phyloP scores from a whole-genome alignment of 2,888 invertebrate species.

The Petrolisthes cinctipes region DNA sequence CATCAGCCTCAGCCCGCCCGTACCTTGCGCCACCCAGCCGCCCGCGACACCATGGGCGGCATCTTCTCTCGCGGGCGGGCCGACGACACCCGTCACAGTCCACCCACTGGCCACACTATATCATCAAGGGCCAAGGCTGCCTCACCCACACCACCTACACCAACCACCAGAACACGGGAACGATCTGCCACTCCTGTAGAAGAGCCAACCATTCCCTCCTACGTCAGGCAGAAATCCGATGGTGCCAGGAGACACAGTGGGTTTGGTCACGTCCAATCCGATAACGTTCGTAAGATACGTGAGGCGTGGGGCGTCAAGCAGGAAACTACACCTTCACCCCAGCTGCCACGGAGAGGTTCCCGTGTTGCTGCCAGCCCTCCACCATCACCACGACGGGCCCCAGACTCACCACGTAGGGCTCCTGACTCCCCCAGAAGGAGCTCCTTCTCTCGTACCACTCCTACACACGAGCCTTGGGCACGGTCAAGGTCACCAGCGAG shows the following conservation, averaged over 20 bases:
- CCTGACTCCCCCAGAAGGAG: slow-evolving; percentile 24
- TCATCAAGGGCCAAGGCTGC: background rate
- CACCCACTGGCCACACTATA: slow-evolving; percentile 14
- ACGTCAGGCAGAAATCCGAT: slow-evolving; percentile 48
- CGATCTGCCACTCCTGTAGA: slow-evolving; percentile 28
- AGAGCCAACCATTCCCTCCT: slow-evolving; percentile 42
- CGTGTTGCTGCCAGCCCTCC: slow-evolving; percentile 46
- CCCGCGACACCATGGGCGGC: slow-evolving; percentile 53
- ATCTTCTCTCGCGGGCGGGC: slow-evolving; percentile 41
- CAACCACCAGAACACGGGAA: slow-evolving; percentile 16
- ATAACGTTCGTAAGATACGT: slow-evolving; percentile 63
- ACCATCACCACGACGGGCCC: slow-evolving; percentile 34
- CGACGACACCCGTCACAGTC: slow-evolving; percentile 8
- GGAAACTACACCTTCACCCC: slow-evolving; percentile 17
- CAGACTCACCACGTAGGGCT: background rate
- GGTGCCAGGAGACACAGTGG: slow-evolving; percentile 44
- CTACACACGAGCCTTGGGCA: slow-evolving; percentile 4
- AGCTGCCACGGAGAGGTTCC: slow-evolving; percentile 7
- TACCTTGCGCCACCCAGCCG: slow-evolving; percentile 27
- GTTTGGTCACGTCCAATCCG: slow-evolving; percentile 55
- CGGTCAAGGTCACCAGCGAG: slow-evolving; percentile 3
- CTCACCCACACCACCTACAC: slow-evolving; percentile 29
- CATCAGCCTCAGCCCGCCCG: slow-evolving; percentile 38
- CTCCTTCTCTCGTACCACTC: slow-evolving; percentile 21
- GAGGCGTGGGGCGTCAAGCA: slow-evolving; percentile 55